Conservation (phyloP, 1,140 invertebrate species). For the Rhyzopertha dominica region DNA sequence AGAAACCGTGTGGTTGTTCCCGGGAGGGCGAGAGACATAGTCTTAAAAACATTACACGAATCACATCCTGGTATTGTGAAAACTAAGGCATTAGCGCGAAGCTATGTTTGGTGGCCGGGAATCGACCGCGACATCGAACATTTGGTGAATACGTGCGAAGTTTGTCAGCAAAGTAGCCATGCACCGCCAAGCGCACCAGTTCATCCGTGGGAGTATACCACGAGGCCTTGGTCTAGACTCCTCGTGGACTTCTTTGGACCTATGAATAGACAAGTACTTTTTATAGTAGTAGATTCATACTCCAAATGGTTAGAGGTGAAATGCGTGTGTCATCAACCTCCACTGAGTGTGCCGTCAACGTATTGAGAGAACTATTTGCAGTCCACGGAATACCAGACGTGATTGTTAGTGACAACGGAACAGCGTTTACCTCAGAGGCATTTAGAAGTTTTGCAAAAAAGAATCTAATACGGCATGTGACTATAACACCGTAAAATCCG, state of each 20-base stretch:
- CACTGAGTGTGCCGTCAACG: conserved; percentile 14
- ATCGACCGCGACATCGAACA: conserved; percentile 46
- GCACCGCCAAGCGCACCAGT: background rate
- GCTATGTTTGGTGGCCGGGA: conserved; percentile 44
- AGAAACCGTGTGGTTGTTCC: background rate
- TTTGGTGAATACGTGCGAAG: conserved; percentile 10
- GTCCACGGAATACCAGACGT: conserved; percentile 37
- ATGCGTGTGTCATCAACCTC: background rate
- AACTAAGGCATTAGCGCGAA: conserved; percentile 46
- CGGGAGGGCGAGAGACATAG: too few relatives aligned
- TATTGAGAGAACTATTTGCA: conserved; percentile 30
- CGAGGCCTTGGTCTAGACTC: background rate
- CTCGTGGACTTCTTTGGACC: background rate
- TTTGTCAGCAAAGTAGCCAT: background rate
- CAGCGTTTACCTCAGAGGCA: conserved; percentile 1
- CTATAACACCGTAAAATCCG: conserved; percentile 1
- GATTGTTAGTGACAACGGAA: conserved; percentile 23
- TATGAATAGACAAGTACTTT: background rate
- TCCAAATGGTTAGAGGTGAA: conserved; percentile 19
- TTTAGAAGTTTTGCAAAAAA: conserved; percentile 4
- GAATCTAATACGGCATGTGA: conserved; percentile 9
- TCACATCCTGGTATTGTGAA: conserved; percentile 44
- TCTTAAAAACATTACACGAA: conserved; percentile 32
- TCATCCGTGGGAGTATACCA: background rate
- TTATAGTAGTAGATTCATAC: conserved; percentile 23